Percentiles rank a stretch among this genome's conserved stretches.
phyloP scores from a whole-genome alignment of 2,113 vertebrate genomes.

The Ondatra zibethicus region DNA sequence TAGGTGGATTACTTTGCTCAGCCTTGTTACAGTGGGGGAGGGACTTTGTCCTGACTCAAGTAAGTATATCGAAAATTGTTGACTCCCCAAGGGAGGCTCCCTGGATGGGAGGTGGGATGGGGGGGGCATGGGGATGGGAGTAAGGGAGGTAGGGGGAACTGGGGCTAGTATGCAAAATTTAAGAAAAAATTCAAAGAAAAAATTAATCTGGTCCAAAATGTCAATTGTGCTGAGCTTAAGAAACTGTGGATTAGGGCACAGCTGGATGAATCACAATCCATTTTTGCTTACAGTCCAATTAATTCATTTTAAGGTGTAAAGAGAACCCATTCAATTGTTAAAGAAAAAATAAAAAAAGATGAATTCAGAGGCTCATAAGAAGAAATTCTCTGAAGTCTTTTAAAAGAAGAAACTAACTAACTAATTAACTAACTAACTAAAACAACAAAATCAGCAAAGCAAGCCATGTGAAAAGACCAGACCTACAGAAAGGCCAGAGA shows the following conservation, averaged over 20 bases:
- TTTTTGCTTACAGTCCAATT: background rate
- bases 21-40: too few species aligned
- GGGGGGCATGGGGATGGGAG: too few species aligned
- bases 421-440: too few species aligned
- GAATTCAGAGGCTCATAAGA: background rate
- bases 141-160: too few species aligned
- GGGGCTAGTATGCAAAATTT: too few species aligned
- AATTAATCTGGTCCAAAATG: background rate
- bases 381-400: background rate
- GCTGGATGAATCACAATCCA: fast-evolving
- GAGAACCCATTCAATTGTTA: background rate
- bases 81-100: too few species aligned
- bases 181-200: too few species aligned
- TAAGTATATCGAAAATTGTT: too few species aligned
- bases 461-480: fast-evolving
- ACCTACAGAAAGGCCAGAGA: background rate
- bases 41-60: too few species aligned
- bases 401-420: background rate
- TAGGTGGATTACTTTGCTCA: too few species aligned
- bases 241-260: background rate
- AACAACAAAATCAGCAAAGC: background rate
- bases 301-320: background rate
- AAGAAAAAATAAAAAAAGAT: background rate
- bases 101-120: too few species aligned
- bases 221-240: fast-evolving